Base-by-base conservation (phyloP, 2,888 invertebrate genomes). In the Philhelius pedissequus region DNA sequence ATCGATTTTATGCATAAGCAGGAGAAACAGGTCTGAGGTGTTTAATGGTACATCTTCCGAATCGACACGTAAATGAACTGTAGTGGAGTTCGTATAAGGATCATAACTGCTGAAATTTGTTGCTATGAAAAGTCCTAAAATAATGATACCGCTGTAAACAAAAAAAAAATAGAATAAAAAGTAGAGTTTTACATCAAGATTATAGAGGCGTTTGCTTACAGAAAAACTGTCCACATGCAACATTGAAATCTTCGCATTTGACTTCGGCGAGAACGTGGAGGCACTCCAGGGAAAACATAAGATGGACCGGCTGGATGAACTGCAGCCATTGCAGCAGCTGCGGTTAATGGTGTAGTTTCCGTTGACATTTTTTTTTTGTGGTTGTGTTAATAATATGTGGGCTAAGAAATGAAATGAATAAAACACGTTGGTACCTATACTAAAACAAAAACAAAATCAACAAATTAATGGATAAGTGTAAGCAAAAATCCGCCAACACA, bases 171-270 rank as follows among this genome's bases (percentile, higher is more conserved):
- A n/a, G n/a, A n/a, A n/a, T n/a, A n/a, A n/a, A n/a, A n/a, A n/a
- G n/a, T n/a, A n/a, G n/a, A n/a, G n/a, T n/a, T n/a, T n/a, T n/a
- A n/a, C n/a, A n/a, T n/a, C n/a, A 13, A 13, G 11, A 13, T 13
- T 35, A 35, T 13, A 6, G 15, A 38, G 1, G 38, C 6, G 9
- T 13, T 35, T 86, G 94, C 95, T 95, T 91, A 96, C 96, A 96
- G 90, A 74, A 96, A 90, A 9, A 93, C 92, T 4, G 94, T 92
- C 88, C 95, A 95, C 52, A 96, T 91, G 87, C 94, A 95, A 89
- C 95, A 96, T 88, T 96, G 96, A 88, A 95, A 94, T 88, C 93
- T 93, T 60, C 92, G 91, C 86, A 93, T 89, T 87, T 91, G 91
- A 9, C 89, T 89, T 52, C 91, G 91, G 54, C 92, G 91, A 13